Evolutionary conservation across 2,113 vertebrate genomes (phyloP).

Genomic region (Zingel zingel): DNA sequence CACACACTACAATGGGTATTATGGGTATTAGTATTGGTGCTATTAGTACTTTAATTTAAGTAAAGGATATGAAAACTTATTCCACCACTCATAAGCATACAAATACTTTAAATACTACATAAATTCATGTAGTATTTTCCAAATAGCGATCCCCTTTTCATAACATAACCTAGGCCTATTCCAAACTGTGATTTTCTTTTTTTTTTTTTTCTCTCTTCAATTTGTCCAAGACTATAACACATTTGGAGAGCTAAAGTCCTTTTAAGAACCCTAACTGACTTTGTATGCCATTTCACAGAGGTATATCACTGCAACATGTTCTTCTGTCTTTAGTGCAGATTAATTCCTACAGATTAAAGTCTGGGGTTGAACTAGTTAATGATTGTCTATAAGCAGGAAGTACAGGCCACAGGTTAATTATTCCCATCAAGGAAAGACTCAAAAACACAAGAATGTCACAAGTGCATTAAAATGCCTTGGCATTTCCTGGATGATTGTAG

Average conservation of each 20-base stretch:
- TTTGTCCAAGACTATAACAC: no score
- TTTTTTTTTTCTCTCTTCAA: neutral
- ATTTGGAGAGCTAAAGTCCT: neutral
- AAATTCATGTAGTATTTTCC: no score
- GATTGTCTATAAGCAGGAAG: constrained; percentile 66
- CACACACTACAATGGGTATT: no score
- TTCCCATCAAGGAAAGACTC: constrained; percentile 27
- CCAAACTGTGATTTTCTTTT: neutral
- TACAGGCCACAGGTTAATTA: constrained; percentile 61
- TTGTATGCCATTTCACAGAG: neutral
- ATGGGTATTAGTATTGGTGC: no score
- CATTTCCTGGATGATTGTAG: neutral
- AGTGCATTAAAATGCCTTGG: neutral
- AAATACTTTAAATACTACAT: no score
- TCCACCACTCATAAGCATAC: no score
- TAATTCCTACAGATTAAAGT: neutral
- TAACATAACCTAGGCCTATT: neutral
- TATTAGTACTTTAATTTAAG: no score
- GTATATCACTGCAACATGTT: neutral
- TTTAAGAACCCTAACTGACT: no score
- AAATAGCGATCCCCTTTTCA: no score
- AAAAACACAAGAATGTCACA: neutral
- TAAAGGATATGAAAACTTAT: no score
- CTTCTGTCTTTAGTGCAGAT: no score
- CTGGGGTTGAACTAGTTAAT: constrained; percentile 61